Evolutionary conservation across 2,888 invertebrate genomes (phyloP).

Genomic region (Cryptocephalus moraei): DNA sequence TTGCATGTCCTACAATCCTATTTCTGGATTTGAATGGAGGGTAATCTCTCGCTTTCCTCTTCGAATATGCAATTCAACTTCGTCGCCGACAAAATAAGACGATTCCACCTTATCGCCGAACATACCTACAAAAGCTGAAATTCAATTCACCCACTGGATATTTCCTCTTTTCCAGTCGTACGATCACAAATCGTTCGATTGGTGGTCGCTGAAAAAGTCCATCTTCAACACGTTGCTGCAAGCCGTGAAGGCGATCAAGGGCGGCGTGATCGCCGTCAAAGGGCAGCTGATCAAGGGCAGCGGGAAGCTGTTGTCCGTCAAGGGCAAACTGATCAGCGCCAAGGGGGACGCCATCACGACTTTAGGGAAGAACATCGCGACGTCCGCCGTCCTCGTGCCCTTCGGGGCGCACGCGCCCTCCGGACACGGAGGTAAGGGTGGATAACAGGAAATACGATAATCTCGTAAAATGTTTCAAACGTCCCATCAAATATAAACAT

Average conservation of each 20-base stretch:
- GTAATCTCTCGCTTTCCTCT: no score
- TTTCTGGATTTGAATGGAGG: no score
- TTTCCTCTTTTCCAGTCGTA: slow-evolving; percentile 18
- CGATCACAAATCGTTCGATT: slow-evolving; percentile 29
- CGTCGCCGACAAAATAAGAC: no score
- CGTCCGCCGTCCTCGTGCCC: slow-evolving; percentile 57
- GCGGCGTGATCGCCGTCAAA: slow-evolving; percentile 78
- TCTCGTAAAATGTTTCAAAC: no score
- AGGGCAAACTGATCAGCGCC: slow-evolving; percentile 57
- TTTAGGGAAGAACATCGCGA: slow-evolving; percentile 69
- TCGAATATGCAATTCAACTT: no score
- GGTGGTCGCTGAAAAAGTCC: slow-evolving; percentile 69
- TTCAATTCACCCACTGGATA: no score
- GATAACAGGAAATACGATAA: no score
- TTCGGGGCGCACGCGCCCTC: slow-evolving; percentile 15
- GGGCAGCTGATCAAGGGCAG: slow-evolving; percentile 80
- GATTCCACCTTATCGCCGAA: no score
- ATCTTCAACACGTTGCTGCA: slow-evolving; percentile 74
- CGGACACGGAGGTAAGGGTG: slow-evolving; percentile 18
- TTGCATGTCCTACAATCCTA: no score
- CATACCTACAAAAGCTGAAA: no score
- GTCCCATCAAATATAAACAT: no score
- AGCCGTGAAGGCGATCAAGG: slow-evolving; percentile 81
- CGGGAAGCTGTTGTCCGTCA: slow-evolving; percentile 54
- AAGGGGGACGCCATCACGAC: slow-evolving; percentile 73